Conservation (phyloP, 1,140 invertebrate species). For the Drosophila tropicalis region DNA sequence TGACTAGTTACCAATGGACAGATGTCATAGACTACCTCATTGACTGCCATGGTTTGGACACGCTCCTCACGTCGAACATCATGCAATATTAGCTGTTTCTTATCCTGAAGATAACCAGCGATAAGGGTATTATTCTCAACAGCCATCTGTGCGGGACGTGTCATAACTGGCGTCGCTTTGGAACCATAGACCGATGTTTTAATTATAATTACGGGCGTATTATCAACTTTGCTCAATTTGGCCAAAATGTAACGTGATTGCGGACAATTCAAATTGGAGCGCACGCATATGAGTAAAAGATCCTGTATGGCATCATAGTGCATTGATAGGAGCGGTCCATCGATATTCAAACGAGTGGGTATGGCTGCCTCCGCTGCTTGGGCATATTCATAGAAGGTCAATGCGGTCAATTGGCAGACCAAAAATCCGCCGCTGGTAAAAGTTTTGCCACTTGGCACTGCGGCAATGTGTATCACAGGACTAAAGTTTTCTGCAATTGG, state of each 20-base stretch:
- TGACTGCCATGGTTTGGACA: constrained; percentile 85
- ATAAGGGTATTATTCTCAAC: constrained; percentile 85
- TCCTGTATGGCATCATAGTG: constrained; percentile 87
- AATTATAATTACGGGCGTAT: constrained; percentile 82
- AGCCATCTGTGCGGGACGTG: constrained; percentile 86
- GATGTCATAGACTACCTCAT: constrained; percentile 87
- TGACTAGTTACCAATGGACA: constrained; percentile 84
- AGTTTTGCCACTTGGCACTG: constrained; percentile 65
- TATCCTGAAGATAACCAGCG: constrained; percentile 87
- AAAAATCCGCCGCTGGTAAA: constrained; percentile 87
- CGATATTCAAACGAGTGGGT: constrained; percentile 86
- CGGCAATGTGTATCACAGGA: constrained; percentile 80
- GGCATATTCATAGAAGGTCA: constrained; percentile 87
- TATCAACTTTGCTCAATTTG: constrained; percentile 84
- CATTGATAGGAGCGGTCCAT: constrained; percentile 90
- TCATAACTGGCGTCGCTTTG: constrained; percentile 86
- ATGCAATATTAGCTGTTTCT: constrained; percentile 87
- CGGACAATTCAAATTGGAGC: constrained; percentile 84
- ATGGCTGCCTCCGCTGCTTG: constrained; percentile 80
- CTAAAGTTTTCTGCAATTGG: constrained; percentile 59
- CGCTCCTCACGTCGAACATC: constrained; percentile 86
- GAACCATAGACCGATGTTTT: constrained; percentile 87
- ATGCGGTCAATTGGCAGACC: constrained; percentile 90
- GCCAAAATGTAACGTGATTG: constrained; percentile 87
- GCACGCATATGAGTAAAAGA: constrained; percentile 86